Base-by-base conservation (phyloP, 2,113 vertebrate genomes). In the Sakesphorus luctuosus region DNA sequence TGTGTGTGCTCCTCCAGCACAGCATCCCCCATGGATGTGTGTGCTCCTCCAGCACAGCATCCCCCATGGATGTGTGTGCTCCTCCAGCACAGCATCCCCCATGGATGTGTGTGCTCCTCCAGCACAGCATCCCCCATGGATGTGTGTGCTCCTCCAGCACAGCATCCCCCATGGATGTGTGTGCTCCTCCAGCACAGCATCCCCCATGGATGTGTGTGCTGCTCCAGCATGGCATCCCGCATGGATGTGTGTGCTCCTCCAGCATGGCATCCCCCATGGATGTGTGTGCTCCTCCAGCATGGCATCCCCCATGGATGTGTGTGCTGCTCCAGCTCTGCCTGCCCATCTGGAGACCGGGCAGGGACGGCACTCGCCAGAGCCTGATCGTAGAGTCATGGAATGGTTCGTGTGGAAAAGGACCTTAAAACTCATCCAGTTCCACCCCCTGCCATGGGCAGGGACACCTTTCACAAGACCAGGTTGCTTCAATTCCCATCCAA, bases 241-340 rank as follows among this genome's bases (percentile, higher is more conserved):
- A 13, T 0, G 2, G 31, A 8, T 15, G 46, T 46, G 46, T 46
- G 46, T 46, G 46, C 46, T 46, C 17, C 46, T 46, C 24, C 66
- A 31, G n/a, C 2, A 0, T 21, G 3, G 21, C 36, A 9, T 1
- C n/a, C 1, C 7, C 16, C 65, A 13, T 0, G 3, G 31, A 8
- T 13, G 24, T 52, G 50, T 52, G 50, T 35, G 55, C 31, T 46
- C 5, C 46, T 46, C 24, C 66, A 31, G n/a, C 2, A 0, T 21
- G 3, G 21, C 36, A 9, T 1, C n/a, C 1, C 7, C 16, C 65
- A 13, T 0, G 3, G 31, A 8, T 13, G 24, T 52, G 50, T 52
- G 50, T 35, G 55, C 31, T 59, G 4, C 58, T 59, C 9, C 62
- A 31, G 84, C 74, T 38, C 46, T 5, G 0, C 15, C 9, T 3